Evolutionary conservation across 2,888 invertebrate genomes (phyloP), one percentile per base, ranked within the genome.

Genomic region (Dynastes grantii): DNA sequence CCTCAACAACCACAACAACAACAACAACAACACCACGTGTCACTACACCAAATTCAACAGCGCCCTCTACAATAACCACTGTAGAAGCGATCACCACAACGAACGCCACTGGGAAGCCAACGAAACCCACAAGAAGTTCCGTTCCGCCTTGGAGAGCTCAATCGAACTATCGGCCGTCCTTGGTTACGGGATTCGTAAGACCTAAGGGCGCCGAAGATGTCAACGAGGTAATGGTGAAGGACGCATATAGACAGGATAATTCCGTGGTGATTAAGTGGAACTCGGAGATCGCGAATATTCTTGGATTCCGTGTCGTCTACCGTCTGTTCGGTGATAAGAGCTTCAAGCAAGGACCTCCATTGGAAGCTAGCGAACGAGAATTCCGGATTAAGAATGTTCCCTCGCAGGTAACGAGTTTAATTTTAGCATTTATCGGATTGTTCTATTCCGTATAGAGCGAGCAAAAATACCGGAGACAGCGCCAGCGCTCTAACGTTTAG

Each of bases 301-400:
- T 96, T n/a, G 97, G 96, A 73, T 97, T 97, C 87, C 92, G 96
- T 79, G 96, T 97, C 11, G 95, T 97, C 29, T 97, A 97, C 87
- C 90, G 97, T 77, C 90, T 97, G 61, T 97, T 97, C 85, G 97
- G 97, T 3, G 97, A 97, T 85, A 94, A 95, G 86, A 94, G 92
- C 83, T 97, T 97, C 89, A 96, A 97, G 85, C 95, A 96, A 87
- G 97, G 97, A 4, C 96, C 97, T 16, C 96, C 96, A 1, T 89
- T 97, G 78, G 96, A 97, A 88, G 94, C 96, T 27, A 96, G 95
- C 85, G 96, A 97, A 89, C 90, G 96, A 84, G 97, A 97, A 89
- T 97, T 97, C 86, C 96, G 96, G 89, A 96, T 97, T 80, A 96
- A 96, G 89, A 97, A 97, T 86, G 96, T 97, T 80, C 97, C 97